Evolutionary conservation across 2,888 invertebrate species (phyloP).

Genomic region (Gortyna flavago): DNA sequence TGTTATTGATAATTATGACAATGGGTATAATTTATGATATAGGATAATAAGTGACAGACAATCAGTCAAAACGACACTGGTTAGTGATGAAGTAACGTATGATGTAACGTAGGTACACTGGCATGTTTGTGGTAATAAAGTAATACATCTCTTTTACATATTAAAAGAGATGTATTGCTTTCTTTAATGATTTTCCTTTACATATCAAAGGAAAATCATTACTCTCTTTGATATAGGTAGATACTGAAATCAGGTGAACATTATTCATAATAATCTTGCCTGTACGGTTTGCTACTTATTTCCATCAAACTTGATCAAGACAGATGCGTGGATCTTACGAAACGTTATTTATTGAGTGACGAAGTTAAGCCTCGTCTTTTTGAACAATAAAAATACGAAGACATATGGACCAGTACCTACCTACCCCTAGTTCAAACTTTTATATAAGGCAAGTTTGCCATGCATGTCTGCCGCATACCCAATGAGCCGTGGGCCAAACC

Average conservation of each 20-base stretch:
- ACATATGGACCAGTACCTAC: neutral
- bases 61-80: conserved; percentile 5
- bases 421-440: neutral
- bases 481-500: neutral
- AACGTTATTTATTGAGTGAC: conserved; percentile 3
- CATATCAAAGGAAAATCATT: conserved; percentile 4
- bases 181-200: too few species aligned
- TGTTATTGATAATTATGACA: conserved; percentile 19
- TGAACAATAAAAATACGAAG: neutral
- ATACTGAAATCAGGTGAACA: conserved; percentile 27
- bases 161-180: too few species aligned
- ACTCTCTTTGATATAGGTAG: conserved; percentile 14
- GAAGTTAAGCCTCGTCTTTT: neutral
- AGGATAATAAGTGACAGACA: neutral
- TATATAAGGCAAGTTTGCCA: neutral
- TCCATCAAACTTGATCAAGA: conserved; percentile 15
- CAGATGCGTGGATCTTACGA: conserved; percentile 1
- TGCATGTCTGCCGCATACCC: neutral
- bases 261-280: conserved; percentile 24
- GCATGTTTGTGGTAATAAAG: neutral
- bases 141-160: conserved; percentile 13
- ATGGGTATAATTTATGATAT: conserved; percentile 6
- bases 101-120: too few species aligned
- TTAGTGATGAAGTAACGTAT: conserved; percentile 1
- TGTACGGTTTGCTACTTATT: conserved; percentile 8